Percentiles rank a stretch among this genome's conserved stretches.
Conservation (phyloP, 2,113 vertebrate species). For the Pelecanus crispus region DNA sequence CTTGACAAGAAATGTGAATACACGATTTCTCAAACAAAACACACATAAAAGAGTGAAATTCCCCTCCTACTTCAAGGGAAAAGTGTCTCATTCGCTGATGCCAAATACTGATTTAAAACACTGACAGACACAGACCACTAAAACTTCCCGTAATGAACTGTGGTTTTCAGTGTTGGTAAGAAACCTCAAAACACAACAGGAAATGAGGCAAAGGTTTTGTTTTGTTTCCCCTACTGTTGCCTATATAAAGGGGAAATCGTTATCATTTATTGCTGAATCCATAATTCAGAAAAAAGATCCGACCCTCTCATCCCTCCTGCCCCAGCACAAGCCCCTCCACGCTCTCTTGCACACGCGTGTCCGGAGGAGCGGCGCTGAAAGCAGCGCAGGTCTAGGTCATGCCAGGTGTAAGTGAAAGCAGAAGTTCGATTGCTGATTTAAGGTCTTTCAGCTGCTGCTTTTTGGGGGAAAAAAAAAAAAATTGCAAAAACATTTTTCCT, state of each 20-base stretch:
- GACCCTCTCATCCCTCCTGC: background rate
- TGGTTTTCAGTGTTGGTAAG: constrained; percentile 62
- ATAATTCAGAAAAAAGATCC: background rate
- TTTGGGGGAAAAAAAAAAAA: background rate
- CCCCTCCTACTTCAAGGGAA: constrained; percentile 52
- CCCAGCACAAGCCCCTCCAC: background rate
- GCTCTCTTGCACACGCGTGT: accelerated
- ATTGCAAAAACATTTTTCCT: background rate
- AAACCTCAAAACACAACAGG: constrained; percentile 71
- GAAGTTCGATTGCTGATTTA: background rate
- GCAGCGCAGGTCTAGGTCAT: background rate
- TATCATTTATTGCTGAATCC: constrained; percentile 9
- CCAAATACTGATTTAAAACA: constrained; percentile 48
- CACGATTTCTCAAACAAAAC: constrained; percentile 30
- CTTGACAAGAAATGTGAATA: background rate
- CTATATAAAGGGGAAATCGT: constrained; percentile 5
- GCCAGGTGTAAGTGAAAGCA: background rate
- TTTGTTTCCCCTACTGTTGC: constrained; percentile 10
- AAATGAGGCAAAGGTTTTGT: constrained; percentile 56
- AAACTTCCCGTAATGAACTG: constrained; percentile 67
- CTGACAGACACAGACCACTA: constrained; percentile 54
- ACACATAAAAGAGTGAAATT: constrained; percentile 26
- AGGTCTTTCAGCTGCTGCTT: background rate
- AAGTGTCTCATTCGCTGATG: constrained; percentile 47
- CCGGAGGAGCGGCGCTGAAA: background rate